These are phyloP conservation scores for Drosophila emarginata DNA, from an alignment of 2,888 invertebrate genomes.

Conservation along the genomic window DNA sequence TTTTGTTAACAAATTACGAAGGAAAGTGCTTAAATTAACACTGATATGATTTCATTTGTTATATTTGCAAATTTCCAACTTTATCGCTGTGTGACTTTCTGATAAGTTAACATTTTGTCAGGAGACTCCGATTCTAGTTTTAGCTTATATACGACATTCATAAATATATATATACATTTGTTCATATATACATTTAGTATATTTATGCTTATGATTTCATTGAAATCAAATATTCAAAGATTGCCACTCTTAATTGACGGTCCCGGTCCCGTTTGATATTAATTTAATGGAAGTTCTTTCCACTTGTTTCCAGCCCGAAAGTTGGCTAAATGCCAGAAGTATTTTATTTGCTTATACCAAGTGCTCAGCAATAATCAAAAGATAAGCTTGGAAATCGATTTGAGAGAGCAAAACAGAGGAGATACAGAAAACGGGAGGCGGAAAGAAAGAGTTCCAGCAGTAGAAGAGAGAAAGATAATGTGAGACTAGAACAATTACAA, in stretches of 20 bases:
- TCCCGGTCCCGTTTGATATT: background rate
- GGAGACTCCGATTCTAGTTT: background rate
- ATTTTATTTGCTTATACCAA: slow-evolving; percentile 55
- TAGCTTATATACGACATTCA: background rate
- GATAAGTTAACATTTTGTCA: slow-evolving; percentile 37
- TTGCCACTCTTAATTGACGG: slow-evolving; percentile 34
- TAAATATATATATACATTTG: too few species aligned
- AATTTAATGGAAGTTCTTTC: slow-evolving; percentile 55
- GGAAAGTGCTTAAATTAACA: slow-evolving; percentile 59
- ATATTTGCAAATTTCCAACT: slow-evolving; percentile 22
- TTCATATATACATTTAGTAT: slow-evolving; percentile 17
- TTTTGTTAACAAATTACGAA: slow-evolving; percentile 25
- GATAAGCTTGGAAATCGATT: slow-evolving; percentile 27
- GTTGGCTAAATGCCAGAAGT: slow-evolving; percentile 66
- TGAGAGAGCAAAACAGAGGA: slow-evolving; percentile 2
- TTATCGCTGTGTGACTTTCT: slow-evolving; percentile 24
- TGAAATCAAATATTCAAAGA: slow-evolving; percentile 21
- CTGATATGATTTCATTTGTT: slow-evolving; percentile 48
- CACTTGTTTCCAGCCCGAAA: slow-evolving; percentile 41
- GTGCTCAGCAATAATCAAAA: slow-evolving; percentile 62
- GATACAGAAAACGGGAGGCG: slow-evolving; percentile 6
- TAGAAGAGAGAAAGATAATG: slow-evolving; percentile 17
- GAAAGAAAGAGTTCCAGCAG: slow-evolving; percentile 16
- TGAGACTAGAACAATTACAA: slow-evolving; percentile 40
- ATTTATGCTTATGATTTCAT: slow-evolving; percentile 60